Evolutionary conservation across 2,888 invertebrate genomes (phyloP).

Genomic region (Pecten maximus): DNA sequence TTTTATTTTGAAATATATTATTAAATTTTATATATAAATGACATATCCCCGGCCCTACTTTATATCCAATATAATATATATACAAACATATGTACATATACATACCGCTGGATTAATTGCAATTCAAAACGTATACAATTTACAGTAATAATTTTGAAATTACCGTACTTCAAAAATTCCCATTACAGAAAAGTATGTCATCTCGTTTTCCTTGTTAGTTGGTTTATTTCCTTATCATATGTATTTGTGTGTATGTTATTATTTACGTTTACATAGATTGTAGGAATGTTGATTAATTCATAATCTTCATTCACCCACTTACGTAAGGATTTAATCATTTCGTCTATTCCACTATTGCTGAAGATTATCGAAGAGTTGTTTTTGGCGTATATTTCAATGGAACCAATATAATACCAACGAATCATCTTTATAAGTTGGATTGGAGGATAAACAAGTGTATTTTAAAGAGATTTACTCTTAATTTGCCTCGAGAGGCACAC

Average conservation of each 20-base stretch:
- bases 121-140: too few species aligned
- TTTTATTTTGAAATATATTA: too few species aligned
- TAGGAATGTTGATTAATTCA: background rate
- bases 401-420: background rate
- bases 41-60: too few species aligned
- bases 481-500: background rate
- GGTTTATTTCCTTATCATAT: background rate
- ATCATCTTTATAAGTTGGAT: background rate
- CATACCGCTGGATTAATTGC: too few species aligned
- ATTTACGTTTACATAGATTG: background rate
- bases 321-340: background rate
- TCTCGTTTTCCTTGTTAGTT: background rate
- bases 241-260: background rate
- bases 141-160: too few species aligned
- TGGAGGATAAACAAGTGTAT: background rate
- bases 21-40: too few species aligned
- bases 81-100: too few species aligned
- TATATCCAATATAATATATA: too few species aligned
- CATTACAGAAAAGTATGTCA: background rate
- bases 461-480: background rate
- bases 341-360: background rate
- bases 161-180: too few species aligned
- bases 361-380: background rate
- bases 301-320: background rate
- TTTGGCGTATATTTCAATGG: slow-evolving; percentile 1